phyloP scores from a whole-genome alignment of 2,888 invertebrate species.

The Empis livida region DNA sequence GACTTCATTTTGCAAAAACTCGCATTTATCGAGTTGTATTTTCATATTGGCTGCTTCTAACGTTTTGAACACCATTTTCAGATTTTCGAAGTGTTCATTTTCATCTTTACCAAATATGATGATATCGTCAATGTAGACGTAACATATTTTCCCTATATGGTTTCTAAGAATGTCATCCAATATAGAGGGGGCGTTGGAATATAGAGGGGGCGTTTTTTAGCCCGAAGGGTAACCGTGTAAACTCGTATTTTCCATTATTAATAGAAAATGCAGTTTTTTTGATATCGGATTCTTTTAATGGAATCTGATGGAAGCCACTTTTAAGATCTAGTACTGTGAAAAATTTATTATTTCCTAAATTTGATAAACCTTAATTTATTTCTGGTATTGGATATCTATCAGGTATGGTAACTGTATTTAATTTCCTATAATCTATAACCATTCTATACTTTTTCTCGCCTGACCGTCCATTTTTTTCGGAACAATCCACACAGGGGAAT shows the following conservation, averaged over 20 bases:
- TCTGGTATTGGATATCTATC: too few species aligned
- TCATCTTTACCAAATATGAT: constrained; percentile 11
- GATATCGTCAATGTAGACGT: constrained; percentile 12
- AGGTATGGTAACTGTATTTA: too few species aligned
- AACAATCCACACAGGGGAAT: constrained; percentile 1
- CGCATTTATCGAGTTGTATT: too few species aligned
- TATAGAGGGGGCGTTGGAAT: constrained; percentile 1
- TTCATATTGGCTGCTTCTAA: constrained; percentile 10
- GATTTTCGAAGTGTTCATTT: constrained; percentile 6
- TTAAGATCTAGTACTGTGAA: background rate
- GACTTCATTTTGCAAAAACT: too few species aligned
- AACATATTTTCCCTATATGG: constrained; percentile 2
- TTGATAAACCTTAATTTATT: too few species aligned
- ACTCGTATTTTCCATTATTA: constrained; percentile 5
- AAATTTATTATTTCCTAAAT: too few species aligned
- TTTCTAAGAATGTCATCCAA: background rate
- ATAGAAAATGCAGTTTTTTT: constrained; percentile 7
- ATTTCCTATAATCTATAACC: constrained; percentile 6
- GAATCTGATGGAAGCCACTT: constrained; percentile 1
- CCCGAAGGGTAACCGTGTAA: constrained; percentile 4
- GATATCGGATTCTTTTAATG: constrained; percentile 5
- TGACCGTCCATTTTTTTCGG: constrained; percentile 6
- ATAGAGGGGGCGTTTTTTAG: constrained; percentile 4
- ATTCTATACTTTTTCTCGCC: constrained; percentile 5
- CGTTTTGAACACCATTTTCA: constrained; percentile 7